Percentiles rank a stretch among this genome's conserved stretches.
Evolutionary conservation across 2,113 vertebrate species (phyloP).

Genomic region (Alligator mississippiensis): DNA sequence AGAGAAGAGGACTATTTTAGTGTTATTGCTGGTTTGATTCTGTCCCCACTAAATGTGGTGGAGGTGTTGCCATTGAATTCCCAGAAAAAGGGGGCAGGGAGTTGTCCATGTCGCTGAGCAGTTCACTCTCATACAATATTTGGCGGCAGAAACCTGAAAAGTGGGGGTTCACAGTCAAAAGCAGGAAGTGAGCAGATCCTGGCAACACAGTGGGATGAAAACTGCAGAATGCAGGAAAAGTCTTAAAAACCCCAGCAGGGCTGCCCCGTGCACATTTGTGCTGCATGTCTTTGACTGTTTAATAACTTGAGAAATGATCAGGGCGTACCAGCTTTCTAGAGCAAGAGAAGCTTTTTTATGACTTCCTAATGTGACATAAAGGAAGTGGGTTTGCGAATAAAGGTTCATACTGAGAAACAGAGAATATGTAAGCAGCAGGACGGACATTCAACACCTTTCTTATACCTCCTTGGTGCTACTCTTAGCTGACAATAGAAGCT

Average conservation of each 20-base stretch:
- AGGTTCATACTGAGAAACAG: not conserved
- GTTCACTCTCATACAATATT: not conserved
- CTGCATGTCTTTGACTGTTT: constrained; percentile 29
- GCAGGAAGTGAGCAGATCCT: constrained; percentile 40
- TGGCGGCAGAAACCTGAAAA: not conserved
- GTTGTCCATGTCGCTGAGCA: not conserved
- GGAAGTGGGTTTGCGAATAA: constrained; percentile 22
- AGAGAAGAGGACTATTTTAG: not conserved
- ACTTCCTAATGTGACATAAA: constrained; percentile 38
- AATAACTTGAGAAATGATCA: not conserved
- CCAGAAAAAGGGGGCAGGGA: not conserved
- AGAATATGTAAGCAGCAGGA: constrained; percentile 42
- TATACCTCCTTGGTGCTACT: not conserved
- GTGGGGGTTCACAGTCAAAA: constrained; percentile 15
- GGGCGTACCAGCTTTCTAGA: constrained; percentile 25
- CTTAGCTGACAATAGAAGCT: not conserved
- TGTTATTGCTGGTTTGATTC: not conserved
- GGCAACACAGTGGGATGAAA: constrained; percentile 20
- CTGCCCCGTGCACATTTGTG: constrained; percentile 38
- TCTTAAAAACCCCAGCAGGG: constrained; percentile 1
- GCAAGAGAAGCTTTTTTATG: constrained; percentile 47
- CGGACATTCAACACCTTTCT: constrained; percentile 20
- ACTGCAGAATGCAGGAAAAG: not conserved
- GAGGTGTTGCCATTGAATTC: not conserved
- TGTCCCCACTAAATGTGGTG: not conserved